Percentiles rank a stretch among this genome's conserved stretches.
phyloP scores from a whole-genome alignment of 2,113 vertebrate genomes.

The Spheniscus mendiculus region DNA sequence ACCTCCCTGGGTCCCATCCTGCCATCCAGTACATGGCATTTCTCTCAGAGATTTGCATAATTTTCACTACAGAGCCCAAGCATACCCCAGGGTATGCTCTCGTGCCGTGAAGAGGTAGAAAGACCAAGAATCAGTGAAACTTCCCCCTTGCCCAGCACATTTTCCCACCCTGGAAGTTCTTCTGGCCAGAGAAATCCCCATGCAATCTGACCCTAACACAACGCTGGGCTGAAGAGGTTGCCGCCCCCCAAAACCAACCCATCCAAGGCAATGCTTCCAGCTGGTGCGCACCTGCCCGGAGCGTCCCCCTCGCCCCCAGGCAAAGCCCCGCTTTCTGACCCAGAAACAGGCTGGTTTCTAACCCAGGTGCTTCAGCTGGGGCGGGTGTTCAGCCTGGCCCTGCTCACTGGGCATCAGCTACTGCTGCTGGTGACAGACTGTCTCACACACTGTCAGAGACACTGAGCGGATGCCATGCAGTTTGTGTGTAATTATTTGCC shows the following conservation, averaged over 20 bases:
- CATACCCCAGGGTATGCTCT: fast-evolving
- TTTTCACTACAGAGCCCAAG: background rate
- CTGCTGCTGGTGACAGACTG: background rate
- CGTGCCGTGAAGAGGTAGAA: background rate
- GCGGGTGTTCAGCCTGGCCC: background rate
- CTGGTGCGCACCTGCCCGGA: background rate
- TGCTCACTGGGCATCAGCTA: fast-evolving
- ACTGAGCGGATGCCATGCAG: background rate
- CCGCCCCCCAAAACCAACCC: background rate
- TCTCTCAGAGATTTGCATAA: background rate
- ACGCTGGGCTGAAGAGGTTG: fast-evolving
- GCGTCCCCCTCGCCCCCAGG: background rate
- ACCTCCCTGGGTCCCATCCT: background rate
- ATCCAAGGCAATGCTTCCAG: background rate
- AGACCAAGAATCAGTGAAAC: fast-evolving
- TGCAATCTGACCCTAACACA: background rate
- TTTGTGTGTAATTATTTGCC: background rate
- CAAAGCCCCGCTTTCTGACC: background rate
- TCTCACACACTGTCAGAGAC: background rate
- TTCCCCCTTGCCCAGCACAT: background rate
- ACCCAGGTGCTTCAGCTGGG: background rate
- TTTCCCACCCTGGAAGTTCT: background rate
- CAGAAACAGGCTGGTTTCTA: background rate
- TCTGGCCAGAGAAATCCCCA: background rate
- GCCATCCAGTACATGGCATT: background rate